Evolutionary conservation across 1,140 invertebrate genomes (phyloP).

Genomic region (Papilio polyxenes): DNA sequence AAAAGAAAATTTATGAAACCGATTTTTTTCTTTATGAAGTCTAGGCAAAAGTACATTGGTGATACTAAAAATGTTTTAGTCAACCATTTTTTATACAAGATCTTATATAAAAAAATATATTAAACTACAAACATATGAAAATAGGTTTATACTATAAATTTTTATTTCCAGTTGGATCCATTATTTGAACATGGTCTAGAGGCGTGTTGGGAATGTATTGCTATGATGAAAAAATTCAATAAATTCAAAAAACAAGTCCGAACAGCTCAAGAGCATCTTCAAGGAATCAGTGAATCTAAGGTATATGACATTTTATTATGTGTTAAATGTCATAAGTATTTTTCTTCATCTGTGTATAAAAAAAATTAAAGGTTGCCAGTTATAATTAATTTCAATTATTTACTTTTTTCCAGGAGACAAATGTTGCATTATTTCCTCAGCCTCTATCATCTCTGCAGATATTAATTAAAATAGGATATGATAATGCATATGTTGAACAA

Average conservation of each 20-base stretch:
- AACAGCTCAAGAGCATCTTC: slow-evolving; percentile 68
- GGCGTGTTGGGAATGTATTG: slow-evolving; percentile 72
- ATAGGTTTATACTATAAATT: background rate
- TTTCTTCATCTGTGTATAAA: no score
- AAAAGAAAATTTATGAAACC: no score
- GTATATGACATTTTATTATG: slow-evolving; percentile 48
- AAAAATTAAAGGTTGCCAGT: background rate
- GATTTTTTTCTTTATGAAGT: no score
- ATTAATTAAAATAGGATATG: slow-evolving; percentile 58
- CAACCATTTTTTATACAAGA: no score
- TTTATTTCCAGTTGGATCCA: slow-evolving; percentile 54
- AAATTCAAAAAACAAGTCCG: slow-evolving; percentile 68
- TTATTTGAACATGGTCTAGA: slow-evolving; percentile 47
- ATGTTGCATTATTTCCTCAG: slow-evolving; percentile 70
- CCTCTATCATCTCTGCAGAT: slow-evolving; percentile 62
- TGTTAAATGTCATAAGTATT: background rate
- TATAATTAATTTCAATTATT: background rate
- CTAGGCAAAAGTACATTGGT: no score
- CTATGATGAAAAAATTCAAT: slow-evolving; percentile 58
- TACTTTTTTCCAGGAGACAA: slow-evolving; percentile 57
- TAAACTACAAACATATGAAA: background rate
- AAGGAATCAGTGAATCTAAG: slow-evolving; percentile 56
- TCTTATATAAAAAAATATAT: no score
- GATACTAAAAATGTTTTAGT: no score
- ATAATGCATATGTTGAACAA: slow-evolving; percentile 64